Base-by-base conservation (phyloP, 2,113 vertebrate genomes). In the Parotia lawesii region DNA sequence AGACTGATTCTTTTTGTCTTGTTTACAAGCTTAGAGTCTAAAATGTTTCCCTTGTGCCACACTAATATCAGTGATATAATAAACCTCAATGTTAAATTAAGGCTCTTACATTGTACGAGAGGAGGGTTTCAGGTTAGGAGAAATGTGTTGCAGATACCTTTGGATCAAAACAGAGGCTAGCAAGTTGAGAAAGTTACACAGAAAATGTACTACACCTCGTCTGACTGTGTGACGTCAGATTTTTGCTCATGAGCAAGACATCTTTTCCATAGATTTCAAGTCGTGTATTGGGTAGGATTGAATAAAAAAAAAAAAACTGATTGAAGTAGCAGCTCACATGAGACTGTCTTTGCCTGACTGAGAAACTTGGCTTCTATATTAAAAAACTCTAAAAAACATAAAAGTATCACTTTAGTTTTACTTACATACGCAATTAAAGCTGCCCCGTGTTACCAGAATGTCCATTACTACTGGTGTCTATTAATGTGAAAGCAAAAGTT, bases 201-300 rank as follows among this genome's bases (percentile, higher is more conserved):
- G 21, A 69, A 85, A 69, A 64, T 23, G 8, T 2, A 15, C 51
- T 56, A 60, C 35, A 20, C 10, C 9, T 56, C 12, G 20, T n/a
- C 16, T 20, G 10, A 12, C 0, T 0, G 4, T 72, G 28, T 72
- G 47, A 60, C 15, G 38, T 38, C 54, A 25, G 5, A 47, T 22
- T 44, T 60, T 58, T 37, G 57, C 21, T 69, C 23, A 19, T 16
- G 9, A 50, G 11, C 14, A 35, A 38, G 22, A 38, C 35, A 45
- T 8, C 5, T 28, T 60, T 80, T 76, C 40, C 38, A 7, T 17
- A 66, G 10, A 48, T 74, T 77, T 88, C 11, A 73, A 58, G 47
- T 54, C 27, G 12, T 62, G 4, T 54, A 11, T 50, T 37, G 16
- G 6, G 4, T 35, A 50, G 12, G 13, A 76, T 1, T 31, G 5